phyloP scores from a whole-genome alignment of 2,888 invertebrate species.

The Sphinx pinastri region DNA sequence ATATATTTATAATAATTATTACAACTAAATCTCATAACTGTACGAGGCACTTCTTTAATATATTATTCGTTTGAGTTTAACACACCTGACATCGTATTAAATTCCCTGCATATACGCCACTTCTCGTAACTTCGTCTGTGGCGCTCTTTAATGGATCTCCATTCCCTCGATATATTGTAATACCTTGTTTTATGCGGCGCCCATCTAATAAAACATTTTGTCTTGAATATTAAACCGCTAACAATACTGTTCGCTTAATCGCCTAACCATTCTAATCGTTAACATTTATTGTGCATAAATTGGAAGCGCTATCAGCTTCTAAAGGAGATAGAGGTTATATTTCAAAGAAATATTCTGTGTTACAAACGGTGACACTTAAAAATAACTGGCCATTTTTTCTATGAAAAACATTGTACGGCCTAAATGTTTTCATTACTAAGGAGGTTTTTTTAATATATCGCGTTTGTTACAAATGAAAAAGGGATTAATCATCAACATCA shows the following conservation, averaged over 20 bases:
- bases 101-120: not conserved
- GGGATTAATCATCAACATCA: too few relatives aligned
- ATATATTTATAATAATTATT: too few relatives aligned
- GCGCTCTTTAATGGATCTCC: conserved; percentile 3
- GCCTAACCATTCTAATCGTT: not conserved
- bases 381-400: conserved; percentile 2
- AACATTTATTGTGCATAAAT: conserved; percentile 1
- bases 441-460: not conserved
- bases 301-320: not conserved
- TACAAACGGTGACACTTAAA: not conserved
- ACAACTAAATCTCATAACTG: not conserved
- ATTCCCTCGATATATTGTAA: conserved; percentile 6
- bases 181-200: conserved; percentile 1
- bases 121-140: not conserved
- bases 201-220: conserved; percentile 4
- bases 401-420: not conserved
- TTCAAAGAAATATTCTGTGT: conserved; percentile 6
- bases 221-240: not conserved
- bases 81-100: not conserved
- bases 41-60: not conserved
- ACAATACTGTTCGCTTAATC: not conserved
- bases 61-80: not conserved
- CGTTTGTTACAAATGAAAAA: not conserved
- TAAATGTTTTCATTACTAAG: not conserved
- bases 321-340: not conserved